Base-by-base conservation (phyloP, 2,113 vertebrate genomes). In the Promerops cafer region DNA sequence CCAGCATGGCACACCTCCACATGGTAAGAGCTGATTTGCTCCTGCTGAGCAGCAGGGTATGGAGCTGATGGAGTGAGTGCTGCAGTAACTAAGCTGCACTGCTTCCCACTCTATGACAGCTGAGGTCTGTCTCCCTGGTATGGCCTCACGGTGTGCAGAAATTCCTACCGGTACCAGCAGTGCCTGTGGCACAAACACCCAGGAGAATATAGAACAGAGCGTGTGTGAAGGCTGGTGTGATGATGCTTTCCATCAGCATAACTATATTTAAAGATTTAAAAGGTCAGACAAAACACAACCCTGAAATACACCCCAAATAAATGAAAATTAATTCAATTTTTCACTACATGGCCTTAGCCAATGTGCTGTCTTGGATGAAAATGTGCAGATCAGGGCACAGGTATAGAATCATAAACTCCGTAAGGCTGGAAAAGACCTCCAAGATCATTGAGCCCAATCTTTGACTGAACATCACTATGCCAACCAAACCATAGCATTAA, bases 211-310 rank as follows among this genome's bases (percentile, higher is more conserved):
- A 92, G 59, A 92, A 50, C 39, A 59, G 39, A 89, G 63, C 39
- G 71, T 0, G 1, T 11, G n/a, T 7, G 2, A 39, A 9, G 33
- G n/a, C 69, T 78, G 72, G 9, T 5, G 10, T 30, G 63, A 53
- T 83, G 44, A 59, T 71, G 54, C 61, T 89, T 95, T 83, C 31
- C 44, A 70, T 75, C 54, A 83, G 50, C 21, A 26, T 37, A 69
- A 74, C 15, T 37, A 2, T 44, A 79, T 77, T 77, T 74, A 93
- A 70, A 59, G 27, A 35, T 88, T 88, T 86, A 53, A 95, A 91
- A 56, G 44, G 52, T 68, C 56, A 86, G 33, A 37, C 35, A 88
- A 26, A 92, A 52, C 47, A 66, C 21, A 93, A 44, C 8, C 27
- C 28, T 69, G 71, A 95, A 83, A 80, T 30, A 88, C 9, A 83